Evolutionary conservation across 2,888 invertebrate species (phyloP).

Genomic region (Cryptus armator): DNA sequence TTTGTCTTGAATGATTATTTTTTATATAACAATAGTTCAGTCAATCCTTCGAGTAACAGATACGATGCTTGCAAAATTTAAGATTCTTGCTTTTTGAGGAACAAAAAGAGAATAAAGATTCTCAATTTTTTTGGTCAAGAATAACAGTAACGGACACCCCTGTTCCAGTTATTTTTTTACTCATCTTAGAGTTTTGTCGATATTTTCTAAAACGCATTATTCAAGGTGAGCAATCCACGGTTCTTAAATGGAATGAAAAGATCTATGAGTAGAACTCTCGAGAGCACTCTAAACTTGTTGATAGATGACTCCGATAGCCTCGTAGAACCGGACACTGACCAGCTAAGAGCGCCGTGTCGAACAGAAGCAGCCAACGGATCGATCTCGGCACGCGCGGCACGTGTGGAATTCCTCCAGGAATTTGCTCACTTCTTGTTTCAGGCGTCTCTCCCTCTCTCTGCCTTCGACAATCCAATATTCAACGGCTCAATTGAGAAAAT

Average conservation of each 20-base stretch:
- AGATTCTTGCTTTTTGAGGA: too few relatives aligned
- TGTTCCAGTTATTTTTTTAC: too few relatives aligned
- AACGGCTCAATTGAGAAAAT: conserved; percentile 42
- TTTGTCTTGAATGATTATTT: too few relatives aligned
- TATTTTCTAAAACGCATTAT: not conserved
- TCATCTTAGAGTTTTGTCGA: too few relatives aligned
- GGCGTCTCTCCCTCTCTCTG: not conserved
- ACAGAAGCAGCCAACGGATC: conserved; percentile 26
- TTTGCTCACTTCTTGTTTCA: conserved; percentile 17
- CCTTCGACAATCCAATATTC: not conserved
- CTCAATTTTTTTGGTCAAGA: too few relatives aligned
- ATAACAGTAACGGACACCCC: too few relatives aligned
- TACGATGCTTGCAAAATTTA: too few relatives aligned
- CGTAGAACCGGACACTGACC: conserved; percentile 31
- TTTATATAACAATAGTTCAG: too few relatives aligned
- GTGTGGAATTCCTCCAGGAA: conserved; percentile 45
- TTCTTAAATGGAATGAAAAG: conserved; percentile 3
- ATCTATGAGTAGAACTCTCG: not conserved
- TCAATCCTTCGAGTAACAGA: too few relatives aligned
- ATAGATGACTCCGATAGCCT: conserved; percentile 7
- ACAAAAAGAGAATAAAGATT: too few relatives aligned
- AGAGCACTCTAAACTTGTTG: not conserved
- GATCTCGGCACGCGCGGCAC: conserved; percentile 39
- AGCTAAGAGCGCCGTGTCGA: conserved; percentile 13
- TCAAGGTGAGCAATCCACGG: not conserved